A percentile compares a stretch with the other conserved stretches of the same genome.
These are phyloP conservation scores for Chelidonichthys spinosus DNA, from an alignment of 2,797 vertebrate genomes.

Conservation along the genomic window DNA sequence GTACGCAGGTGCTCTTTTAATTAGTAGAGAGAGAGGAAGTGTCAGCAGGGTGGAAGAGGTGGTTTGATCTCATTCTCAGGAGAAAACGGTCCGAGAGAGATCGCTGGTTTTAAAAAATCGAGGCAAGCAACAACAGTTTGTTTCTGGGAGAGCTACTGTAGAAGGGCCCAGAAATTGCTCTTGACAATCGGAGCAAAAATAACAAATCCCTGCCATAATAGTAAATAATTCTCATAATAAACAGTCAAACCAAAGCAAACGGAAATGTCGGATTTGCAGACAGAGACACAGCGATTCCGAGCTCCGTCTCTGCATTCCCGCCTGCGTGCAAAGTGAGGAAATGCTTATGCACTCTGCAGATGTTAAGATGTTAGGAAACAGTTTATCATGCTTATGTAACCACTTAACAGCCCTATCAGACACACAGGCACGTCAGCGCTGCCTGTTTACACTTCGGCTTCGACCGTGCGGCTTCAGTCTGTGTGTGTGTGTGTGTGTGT, in stretches of 20 bases:
- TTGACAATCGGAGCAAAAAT: slow-evolving; percentile 19
- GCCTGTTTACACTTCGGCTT: slow-evolving; percentile 72
- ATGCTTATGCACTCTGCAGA: slow-evolving; percentile 65
- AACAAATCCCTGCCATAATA: slow-evolving; percentile 12
- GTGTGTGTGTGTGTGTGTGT: slow-evolving; percentile 23
- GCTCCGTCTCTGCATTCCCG: slow-evolving; percentile 21
- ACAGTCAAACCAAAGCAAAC: background rate
- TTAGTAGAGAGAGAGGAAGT: slow-evolving; percentile 75
- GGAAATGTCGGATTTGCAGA: slow-evolving; percentile 16
- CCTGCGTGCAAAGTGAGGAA: slow-evolving; percentile 50
- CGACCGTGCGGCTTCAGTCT: slow-evolving; percentile 14
- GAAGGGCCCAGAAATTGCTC: slow-evolving; percentile 10
- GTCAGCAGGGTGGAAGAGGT: slow-evolving; percentile 61
- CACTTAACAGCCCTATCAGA: slow-evolving; percentile 71
- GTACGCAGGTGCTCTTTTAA: slow-evolving; percentile 84
- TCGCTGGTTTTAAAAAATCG: slow-evolving; percentile 23
- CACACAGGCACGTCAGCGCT: slow-evolving; percentile 59
- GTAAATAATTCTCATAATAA: slow-evolving; percentile 5
- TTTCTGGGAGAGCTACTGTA: slow-evolving; percentile 13
- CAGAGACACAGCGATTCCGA: slow-evolving; percentile 18
- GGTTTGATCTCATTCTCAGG: slow-evolving; percentile 75
- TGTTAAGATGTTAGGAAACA: slow-evolving; percentile 72
- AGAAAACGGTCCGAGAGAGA: slow-evolving; percentile 39
- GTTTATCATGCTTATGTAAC: slow-evolving; percentile 77
- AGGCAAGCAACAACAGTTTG: slow-evolving; percentile 1